These are phyloP conservation scores for Naso thynnoides DNA, from an alignment of 2,797 vertebrate species.

Conservation along the genomic window DNA sequence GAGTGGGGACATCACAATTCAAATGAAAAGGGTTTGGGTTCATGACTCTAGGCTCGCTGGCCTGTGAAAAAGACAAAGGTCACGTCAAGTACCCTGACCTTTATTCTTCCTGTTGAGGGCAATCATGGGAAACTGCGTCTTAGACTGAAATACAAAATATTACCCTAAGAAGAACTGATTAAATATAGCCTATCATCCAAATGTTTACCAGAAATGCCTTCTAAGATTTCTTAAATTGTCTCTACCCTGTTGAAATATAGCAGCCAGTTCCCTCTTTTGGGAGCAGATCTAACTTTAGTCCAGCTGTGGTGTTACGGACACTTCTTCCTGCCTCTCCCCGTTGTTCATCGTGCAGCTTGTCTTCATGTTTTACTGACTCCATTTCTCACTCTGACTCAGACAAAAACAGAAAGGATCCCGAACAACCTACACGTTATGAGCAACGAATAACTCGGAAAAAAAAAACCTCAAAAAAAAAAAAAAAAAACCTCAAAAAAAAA, in stretches of 20 bases:
- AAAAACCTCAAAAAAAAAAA: conserved; percentile 13
- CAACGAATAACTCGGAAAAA: conserved; percentile 60
- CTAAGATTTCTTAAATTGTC: not conserved
- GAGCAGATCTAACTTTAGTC: conserved; percentile 30
- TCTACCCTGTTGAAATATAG: conserved; percentile 3
- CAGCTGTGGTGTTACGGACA: conserved; percentile 43
- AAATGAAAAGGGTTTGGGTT: conserved; percentile 4
- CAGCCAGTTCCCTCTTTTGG: conserved; percentile 16
- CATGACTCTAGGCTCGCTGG: conserved; percentile 25
- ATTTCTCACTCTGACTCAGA: conserved; percentile 72
- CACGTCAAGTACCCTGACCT: conserved; percentile 29
- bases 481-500: no score
- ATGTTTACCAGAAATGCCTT: not conserved
- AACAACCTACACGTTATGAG: conserved; percentile 73
- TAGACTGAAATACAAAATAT: conserved; percentile 11
- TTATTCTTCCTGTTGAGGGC: conserved; percentile 14
- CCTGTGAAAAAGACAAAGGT: conserved; percentile 29
- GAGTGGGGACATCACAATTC: conserved; percentile 23
- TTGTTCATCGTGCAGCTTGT: conserved; percentile 49
- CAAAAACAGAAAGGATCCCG: conserved; percentile 68
- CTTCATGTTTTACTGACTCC: conserved; percentile 65
- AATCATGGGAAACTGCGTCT: conserved; percentile 1
- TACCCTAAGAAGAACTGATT: not conserved
- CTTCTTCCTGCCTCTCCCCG: conserved; percentile 43
- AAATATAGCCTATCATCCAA: not conserved